These are phyloP conservation scores for Sinhomidia bicolor DNA, from an alignment of 2,888 invertebrate species.

Conservation along the genomic window DNA sequence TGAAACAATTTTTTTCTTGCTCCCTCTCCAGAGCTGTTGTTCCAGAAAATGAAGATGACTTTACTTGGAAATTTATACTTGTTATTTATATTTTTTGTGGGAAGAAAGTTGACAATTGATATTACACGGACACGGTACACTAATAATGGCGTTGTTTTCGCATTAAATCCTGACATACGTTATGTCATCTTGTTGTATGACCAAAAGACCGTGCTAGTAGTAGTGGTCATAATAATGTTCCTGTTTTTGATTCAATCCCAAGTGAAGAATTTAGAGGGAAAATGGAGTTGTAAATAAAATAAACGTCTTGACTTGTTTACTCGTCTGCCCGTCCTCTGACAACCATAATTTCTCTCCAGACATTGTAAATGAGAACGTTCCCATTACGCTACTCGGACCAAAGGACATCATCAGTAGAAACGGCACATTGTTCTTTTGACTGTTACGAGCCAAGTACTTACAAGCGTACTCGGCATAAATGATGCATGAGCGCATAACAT, in stretches of 20 bases:
- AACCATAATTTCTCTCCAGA: too few relatives aligned
- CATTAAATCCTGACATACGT: conserved; percentile 15
- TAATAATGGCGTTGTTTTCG: conserved; percentile 11
- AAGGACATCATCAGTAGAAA: too few relatives aligned
- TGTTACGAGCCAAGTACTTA: neutral
- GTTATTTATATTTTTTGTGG: too few relatives aligned
- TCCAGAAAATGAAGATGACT: neutral
- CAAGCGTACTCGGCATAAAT: neutral
- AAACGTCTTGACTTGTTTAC: too few relatives aligned
- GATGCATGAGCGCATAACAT: conserved; percentile 14
- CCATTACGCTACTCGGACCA: neutral
- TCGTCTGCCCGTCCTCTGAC: too few relatives aligned
- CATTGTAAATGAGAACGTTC: neutral
- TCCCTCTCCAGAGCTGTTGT: conserved; percentile 4
- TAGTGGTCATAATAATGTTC: conserved; percentile 5
- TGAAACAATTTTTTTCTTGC: neutral
- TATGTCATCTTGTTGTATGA: neutral
- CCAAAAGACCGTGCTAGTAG: neutral
- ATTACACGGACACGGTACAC: conserved; percentile 42
- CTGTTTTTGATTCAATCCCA: conserved; percentile 2
- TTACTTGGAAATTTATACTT: neutral
- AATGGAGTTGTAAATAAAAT: conserved; percentile 49
- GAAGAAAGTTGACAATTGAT: conserved; percentile 61
- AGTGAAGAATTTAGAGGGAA: conserved; percentile 25
- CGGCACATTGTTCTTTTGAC: conserved; percentile 26